These are phyloP conservation scores for Clavelina lepadiformis DNA, from an alignment of 23 tunicate species.

Conservation along the genomic window DNA sequence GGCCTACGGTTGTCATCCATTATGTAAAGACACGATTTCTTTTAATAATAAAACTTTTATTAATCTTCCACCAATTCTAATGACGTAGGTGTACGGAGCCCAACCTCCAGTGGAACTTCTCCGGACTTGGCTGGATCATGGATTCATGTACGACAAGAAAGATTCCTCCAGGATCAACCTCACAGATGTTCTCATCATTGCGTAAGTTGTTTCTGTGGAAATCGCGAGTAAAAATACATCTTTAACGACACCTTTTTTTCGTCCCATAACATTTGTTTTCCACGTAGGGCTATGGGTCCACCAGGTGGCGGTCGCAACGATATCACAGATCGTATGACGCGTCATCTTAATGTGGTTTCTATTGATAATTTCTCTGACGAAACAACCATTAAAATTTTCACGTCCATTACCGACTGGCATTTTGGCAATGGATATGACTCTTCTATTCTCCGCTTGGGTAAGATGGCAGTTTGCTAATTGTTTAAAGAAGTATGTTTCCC, in stretches of 20 bases:
- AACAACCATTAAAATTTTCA: slow-evolving; percentile 75
- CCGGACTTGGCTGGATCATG: slow-evolving; percentile 92
- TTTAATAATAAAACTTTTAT: too few species aligned
- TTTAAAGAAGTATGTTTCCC: background rate
- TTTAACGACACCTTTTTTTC: too few species aligned
- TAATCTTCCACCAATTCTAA: too few species aligned
- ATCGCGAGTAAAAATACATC: background rate
- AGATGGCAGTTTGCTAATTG: too few species aligned
- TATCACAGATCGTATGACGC: slow-evolving; percentile 75
- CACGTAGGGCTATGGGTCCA: slow-evolving; percentile 94
- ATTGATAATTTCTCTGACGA: slow-evolving; percentile 81
- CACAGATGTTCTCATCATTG: slow-evolving; percentile 76
- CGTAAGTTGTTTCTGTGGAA: slow-evolving; percentile 24
- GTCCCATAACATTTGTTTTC: slow-evolving; percentile 1
- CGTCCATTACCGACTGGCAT: slow-evolving; percentile 84
- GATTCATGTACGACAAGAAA: slow-evolving; percentile 95
- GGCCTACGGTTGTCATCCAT: too few species aligned
- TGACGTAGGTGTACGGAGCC: slow-evolving; percentile 87
- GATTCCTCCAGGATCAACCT: slow-evolving; percentile 75
- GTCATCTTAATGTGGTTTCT: slow-evolving; percentile 83
- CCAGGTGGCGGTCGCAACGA: slow-evolving; percentile 94
- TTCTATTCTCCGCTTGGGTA: slow-evolving; percentile 64
- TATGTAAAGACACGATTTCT: too few species aligned
- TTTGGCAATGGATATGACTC: slow-evolving; percentile 70
- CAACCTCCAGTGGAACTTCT: slow-evolving; percentile 93